Percentiles rank a stretch among this genome's conserved stretches.
phyloP scores from a whole-genome alignment of 2,797 vertebrate genomes.

The Scarus forsteni region DNA sequence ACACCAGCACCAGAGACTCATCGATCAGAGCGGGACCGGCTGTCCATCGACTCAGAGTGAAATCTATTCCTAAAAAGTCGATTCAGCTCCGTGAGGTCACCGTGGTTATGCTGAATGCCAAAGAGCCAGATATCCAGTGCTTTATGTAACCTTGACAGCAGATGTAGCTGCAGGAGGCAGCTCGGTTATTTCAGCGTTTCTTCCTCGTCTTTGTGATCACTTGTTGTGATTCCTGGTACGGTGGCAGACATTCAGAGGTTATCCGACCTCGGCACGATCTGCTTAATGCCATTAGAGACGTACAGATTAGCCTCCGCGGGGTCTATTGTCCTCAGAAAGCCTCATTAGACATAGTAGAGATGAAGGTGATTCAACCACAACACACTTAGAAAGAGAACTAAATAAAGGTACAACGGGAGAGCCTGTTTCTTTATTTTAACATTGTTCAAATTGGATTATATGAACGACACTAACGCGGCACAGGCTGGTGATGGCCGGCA shows the following conservation, averaged over 20 bases:
- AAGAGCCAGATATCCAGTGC: background rate
- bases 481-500: too few relatives aligned
- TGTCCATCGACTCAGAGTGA: background rate
- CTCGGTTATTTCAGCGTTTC: background rate
- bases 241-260: conserved; percentile 18
- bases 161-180: background rate
- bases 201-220: background rate
- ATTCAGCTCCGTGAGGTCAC: conserved; percentile 1
- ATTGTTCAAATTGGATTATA: too few relatives aligned
- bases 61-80: conserved; percentile 17
- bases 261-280: conserved; percentile 48
- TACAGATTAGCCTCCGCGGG: conserved; percentile 36
- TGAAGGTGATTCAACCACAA: conserved; percentile 12
- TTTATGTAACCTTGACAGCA: background rate
- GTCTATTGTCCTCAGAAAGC: conserved; percentile 8
- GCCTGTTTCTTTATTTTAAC: background rate
- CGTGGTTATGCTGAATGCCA: conserved; percentile 11
- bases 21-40: background rate
- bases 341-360: conserved; percentile 8
- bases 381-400: background rate
- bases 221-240: background rate
- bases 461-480: too few relatives aligned
- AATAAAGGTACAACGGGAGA: background rate
- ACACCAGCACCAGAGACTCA: background rate
- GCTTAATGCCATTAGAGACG: conserved; percentile 38